Evolutionary conservation across 2,888 invertebrate species (phyloP), one percentile per base, ranked within the genome.

Genomic region (Ommatoiulus sabulosus): DNA sequence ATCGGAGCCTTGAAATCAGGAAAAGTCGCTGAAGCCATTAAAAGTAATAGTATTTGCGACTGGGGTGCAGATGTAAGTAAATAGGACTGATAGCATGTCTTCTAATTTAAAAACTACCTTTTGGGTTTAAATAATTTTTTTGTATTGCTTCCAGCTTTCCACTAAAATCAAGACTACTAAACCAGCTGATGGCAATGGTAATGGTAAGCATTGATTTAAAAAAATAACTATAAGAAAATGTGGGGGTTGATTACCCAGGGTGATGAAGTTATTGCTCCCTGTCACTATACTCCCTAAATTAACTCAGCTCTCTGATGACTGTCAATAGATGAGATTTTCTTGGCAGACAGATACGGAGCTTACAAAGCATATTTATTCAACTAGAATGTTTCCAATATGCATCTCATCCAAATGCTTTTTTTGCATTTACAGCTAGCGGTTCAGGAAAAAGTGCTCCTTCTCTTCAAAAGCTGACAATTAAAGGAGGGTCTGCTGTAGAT

Each of bases 31-130:
- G 72, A 87, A n/a, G 93, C 95, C 6, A 95, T 97, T 87, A 94
- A 94, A 89, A 95, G 95, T 90, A 95, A 96, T 92, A 95, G 95
- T 90, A 95, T 98, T 90, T 96, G 96, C 46, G 93, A 95, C 88
- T 98, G 98, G 98, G 97, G 97, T 17, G 95, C 95, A 35, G 96
- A 97, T 92, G 96, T 96, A 90, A 90, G 91, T 88, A 35, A 44
- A 57, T 5, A 5, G 20, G 35, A 3, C 3, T 20, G 48, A 3
- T 35, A 35, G 35, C 2, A 35, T 2, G 35, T 35, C 35, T 35
- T 35, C 35, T 35, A 35, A 87, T 87, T 52, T 87, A 87, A 87
- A 44, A 15, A 48, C 12, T 8, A 12, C 8, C 8, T 12, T 48
- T 48, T 6, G 12, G 2, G 17, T 87, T 44, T 35, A 0, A 43